Percentiles rank a stretch among this genome's conserved stretches.
These are phyloP conservation scores for Pelodiscus sinensis DNA, from an alignment of 2,113 vertebrate genomes.

Conservation along the genomic window DNA sequence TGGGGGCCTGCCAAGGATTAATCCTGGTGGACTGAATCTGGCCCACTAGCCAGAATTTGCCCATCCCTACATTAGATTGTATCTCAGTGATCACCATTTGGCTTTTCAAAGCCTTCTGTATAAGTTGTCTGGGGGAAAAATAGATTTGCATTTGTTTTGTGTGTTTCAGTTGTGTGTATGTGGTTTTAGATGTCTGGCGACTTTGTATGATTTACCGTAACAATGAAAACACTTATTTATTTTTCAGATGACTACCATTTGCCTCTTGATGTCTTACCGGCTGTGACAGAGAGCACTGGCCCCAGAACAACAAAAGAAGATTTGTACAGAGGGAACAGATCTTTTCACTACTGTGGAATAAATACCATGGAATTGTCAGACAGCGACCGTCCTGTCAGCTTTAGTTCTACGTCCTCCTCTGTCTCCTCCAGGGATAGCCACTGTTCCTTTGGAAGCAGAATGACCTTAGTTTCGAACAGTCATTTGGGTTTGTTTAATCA, in stretches of 20 bases:
- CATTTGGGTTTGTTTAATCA: conserved; percentile 84
- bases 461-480: conserved; percentile 86
- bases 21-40: too few species aligned
- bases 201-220: neutral
- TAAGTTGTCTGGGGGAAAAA: too few species aligned
- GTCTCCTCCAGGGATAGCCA: conserved; percentile 96
- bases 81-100: neutral
- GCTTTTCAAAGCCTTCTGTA: neutral
- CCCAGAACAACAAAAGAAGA: conserved; percentile 75
- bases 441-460: conserved; percentile 93
- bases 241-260: conserved; percentile 86
- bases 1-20: too few species aligned
- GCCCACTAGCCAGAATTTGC: too few species aligned
- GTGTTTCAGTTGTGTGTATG: neutral
- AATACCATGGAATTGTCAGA: conserved; percentile 92
- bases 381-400: conserved; percentile 94
- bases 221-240: neutral
- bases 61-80: neutral
- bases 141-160: too few species aligned
- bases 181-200: neutral
- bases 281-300: conserved; percentile 82
- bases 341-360: conserved; percentile 77
- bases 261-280: conserved; percentile 81
- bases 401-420: conserved; percentile 96
- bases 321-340: conserved; percentile 75